Evolutionary conservation across 2,113 vertebrate species (phyloP).

Genomic region (Galemys pyrenaicus): DNA sequence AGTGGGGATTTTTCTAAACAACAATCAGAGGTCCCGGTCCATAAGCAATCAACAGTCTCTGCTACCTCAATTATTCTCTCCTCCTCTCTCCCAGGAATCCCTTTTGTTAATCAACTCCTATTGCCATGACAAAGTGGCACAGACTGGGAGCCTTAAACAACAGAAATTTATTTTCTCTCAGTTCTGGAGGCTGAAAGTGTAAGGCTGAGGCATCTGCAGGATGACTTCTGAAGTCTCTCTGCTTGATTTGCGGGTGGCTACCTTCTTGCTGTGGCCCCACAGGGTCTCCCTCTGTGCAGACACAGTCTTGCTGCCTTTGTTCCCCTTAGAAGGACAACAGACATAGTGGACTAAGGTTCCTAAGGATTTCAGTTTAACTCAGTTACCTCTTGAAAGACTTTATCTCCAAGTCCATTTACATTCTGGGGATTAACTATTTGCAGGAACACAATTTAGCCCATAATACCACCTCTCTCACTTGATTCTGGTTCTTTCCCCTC

Average conservation of each 20-base stretch:
- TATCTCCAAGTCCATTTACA: not conserved
- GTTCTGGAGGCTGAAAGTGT: not conserved
- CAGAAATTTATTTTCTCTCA: not conserved
- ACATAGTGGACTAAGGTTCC: not conserved
- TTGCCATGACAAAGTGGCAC: not conserved
- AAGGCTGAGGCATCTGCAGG: not conserved
- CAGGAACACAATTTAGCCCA: not conserved
- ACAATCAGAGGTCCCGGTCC: not conserved
- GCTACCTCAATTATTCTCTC: not conserved
- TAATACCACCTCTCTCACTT: not conserved
- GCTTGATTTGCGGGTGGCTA: accelerated
- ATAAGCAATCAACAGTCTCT: not conserved
- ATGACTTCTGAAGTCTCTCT: not conserved
- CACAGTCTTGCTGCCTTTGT: no score
- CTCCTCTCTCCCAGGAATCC: accelerated
- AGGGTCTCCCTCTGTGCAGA: no score
- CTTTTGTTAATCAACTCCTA: not conserved
- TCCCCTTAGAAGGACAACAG: not conserved
- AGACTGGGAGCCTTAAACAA: not conserved
- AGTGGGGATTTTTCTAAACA: not conserved
- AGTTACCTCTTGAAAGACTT: not conserved
- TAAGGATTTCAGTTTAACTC: no score
- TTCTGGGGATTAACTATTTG: not conserved
- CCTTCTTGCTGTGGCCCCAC: not conserved
- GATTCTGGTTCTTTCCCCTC: not conserved